Evolutionary conservation across 2,797 vertebrate genomes (phyloP).

Genomic region (Sciurus carolinensis): DNA sequence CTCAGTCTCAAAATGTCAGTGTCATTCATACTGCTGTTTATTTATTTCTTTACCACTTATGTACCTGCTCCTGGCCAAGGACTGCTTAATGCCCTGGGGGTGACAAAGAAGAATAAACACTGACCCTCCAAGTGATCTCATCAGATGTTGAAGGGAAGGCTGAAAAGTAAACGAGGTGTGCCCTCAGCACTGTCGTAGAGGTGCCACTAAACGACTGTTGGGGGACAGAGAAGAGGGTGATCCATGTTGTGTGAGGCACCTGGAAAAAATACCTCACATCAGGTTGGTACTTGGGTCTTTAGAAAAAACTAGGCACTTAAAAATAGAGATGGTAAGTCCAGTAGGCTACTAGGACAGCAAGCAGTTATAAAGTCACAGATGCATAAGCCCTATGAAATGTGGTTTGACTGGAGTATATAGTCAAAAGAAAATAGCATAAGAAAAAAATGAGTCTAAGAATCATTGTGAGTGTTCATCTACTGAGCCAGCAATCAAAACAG

Average conservation of each 20-base stretch:
- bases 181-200: not conserved
- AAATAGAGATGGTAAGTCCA: not conserved
- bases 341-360: not conserved
- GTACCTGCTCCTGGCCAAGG: not conserved
- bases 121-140: not conserved
- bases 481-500: not conserved
- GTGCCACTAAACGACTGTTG: not conserved
- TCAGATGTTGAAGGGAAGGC: not conserved
- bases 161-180: not conserved
- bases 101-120: slow-evolving; percentile 19
- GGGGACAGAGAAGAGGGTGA: not conserved
- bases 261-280: not conserved
- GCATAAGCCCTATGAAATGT: not conserved
- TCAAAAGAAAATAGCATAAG: not conserved
- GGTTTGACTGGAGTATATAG: not conserved
- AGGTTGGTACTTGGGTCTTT: not conserved
- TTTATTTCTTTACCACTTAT: slow-evolving; percentile 34
- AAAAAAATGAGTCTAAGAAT: not conserved
- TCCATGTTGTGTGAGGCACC: not conserved
- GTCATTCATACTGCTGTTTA: not conserved
- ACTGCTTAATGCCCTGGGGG: not conserved
- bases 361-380: not conserved
- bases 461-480: not conserved
- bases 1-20: not conserved
- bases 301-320: not conserved